Conservation (phyloP, 2,113 vertebrate species). For the Sterrhoptilus dennistouni region DNA sequence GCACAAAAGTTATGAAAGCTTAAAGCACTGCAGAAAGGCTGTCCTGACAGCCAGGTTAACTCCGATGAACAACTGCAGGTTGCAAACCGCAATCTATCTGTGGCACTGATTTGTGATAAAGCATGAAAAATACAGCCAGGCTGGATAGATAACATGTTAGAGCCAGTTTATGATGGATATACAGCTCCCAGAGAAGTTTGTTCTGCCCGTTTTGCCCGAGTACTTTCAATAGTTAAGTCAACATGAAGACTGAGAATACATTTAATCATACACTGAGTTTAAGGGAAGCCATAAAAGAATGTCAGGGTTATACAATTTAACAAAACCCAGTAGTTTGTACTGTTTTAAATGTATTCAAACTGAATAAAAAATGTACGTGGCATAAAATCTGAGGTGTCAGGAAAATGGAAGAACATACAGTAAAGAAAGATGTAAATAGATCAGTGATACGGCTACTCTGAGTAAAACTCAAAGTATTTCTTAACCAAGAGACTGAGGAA, state of each 20-base stretch:
- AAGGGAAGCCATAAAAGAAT: neutral
- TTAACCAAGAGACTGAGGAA: neutral
- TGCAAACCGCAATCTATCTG: neutral
- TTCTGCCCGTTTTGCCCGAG: neutral
- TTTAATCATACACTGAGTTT: neutral
- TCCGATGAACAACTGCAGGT: neutral
- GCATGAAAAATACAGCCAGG: slow-evolving; percentile 22
- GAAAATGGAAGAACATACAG: neutral
- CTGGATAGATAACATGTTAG: neutral
- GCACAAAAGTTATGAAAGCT: neutral
- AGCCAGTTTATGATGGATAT: neutral
- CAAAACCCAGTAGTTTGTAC: neutral
- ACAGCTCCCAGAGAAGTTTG: slow-evolving; percentile 14
- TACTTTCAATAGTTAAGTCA: slow-evolving; percentile 7
- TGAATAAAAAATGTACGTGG: neutral
- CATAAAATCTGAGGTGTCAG: neutral
- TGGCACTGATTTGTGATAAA: slow-evolving; percentile 25
- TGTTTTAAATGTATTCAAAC: neutral
- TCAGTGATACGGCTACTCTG: neutral
- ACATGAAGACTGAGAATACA: neutral
- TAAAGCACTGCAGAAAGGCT: neutral
- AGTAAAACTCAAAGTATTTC: neutral
- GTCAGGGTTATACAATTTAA: neutral
- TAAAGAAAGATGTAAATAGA: neutral
- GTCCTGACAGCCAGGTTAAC: slow-evolving; percentile 22